Base-by-base conservation (phyloP, 1,140 invertebrate genomes). In the Macrocentrus cingulum region DNA sequence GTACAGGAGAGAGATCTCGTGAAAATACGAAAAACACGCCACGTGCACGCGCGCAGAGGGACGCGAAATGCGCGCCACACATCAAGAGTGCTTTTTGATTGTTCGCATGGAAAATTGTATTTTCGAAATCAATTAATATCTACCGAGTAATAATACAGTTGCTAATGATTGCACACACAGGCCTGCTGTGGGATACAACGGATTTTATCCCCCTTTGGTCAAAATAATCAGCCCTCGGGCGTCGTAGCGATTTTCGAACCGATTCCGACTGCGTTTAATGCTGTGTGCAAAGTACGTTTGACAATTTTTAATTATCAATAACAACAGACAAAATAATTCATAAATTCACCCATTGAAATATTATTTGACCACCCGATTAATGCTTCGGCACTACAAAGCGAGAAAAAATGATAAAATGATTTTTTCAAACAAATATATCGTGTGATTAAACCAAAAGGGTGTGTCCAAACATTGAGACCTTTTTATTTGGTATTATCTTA, bases 51-150 rank as follows among this genome's bases (percentile, higher is more conserved):
- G 20, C 29, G 23, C 45, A 25, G 11, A 2, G 2, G 22, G 29
- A 23, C 18, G 3, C 9, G 45, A 25, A 20, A 23, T 11, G 42
- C 5, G 18, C 9, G 16, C 7, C 42, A 45, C 18, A 19, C 9
- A 9, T 18, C 4, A 13, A 37, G 25, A 49, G 53, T 56, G 62
- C 70, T 75, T 80, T 62, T 79, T 80, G 77, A 80, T 79, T 74
- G 66, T 60, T 76, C 69, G 66, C 53, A 72, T 73, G 74, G 75
- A 80, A 80, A 80, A 80, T 80, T 77, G 69, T 74, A 70, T 75
- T 77, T 77, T 77, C 66, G 64, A 73, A 76, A 76, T 76, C 69
- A 80, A 80, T 79, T 79, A 75, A 72, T 78, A 74, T 75, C 67
- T 68, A 66, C 55, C 64, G 71, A 73, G 67, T 78, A 73, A 77